Base-by-base conservation (phyloP, 2,113 vertebrate species). In the Oryzias woworae region DNA sequence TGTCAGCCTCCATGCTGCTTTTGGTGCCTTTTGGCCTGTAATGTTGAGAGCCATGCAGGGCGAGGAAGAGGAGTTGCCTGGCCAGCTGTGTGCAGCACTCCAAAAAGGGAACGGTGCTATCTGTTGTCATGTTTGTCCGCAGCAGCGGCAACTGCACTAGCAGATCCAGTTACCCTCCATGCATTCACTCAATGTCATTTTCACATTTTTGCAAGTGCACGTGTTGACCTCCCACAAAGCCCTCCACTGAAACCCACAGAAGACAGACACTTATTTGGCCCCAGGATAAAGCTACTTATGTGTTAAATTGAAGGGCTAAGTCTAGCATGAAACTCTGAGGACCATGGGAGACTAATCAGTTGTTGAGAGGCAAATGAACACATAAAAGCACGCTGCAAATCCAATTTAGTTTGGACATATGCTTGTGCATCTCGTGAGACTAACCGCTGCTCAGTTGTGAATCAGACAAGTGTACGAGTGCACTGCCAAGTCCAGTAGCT, bases 241-340 rank as follows among this genome's bases (percentile, higher is more conserved):
- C 66, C 71, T 70, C 76, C 55, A 66, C 69, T 81, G 68, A 74
- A 82, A 84, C 84, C 84, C 78, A 68, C 67, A 67, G 69, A 82
- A 89, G 76, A 77, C 81, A 78, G 79, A 81, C 82, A 81, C 83
- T 80, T 82, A 85, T 89, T 85, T 88, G 79, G 87, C 86, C 90
- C 64, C 85, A 71, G 85, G 87, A 90, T 85, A 77, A 75, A 82
- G 74, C 80, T 78, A 44, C 62, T 80, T 81, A 85, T 83, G 86
- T 83, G 66, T 71, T 50, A 85, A 86, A 90, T 85, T 70, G 79
- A 89, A 91, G 89, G 84, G 85, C 73, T 87, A 89, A 85, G 83
- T 90, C 58, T 87, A 86, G 82, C 86, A 87, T 90, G 85, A 89
- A 89, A 81, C 88, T 73, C 69, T 3, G 24, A 62, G 42, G 78